Evolutionary conservation across 2,888 invertebrate genomes (phyloP).

Genomic region (Meloe dianella): DNA sequence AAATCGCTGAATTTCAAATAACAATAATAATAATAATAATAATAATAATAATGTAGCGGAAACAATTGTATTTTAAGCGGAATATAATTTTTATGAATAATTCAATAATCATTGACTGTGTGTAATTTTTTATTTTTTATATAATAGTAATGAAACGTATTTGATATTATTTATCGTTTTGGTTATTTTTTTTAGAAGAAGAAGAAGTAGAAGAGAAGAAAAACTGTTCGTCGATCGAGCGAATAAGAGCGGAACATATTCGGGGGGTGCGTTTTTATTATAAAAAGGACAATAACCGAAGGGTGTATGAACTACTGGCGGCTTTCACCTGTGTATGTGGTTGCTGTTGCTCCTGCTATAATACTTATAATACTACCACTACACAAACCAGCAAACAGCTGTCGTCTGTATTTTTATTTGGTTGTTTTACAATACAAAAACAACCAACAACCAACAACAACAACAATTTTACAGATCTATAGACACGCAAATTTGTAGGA

Average conservation of each 20-base stretch:
- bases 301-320: conserved; percentile 47
- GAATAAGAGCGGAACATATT: conserved; percentile 16
- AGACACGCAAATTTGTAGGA: neutral
- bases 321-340: conserved; percentile 43
- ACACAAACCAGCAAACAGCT: conserved; percentile 40
- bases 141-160: neutral
- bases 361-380: conserved; percentile 3
- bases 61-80: neutral
- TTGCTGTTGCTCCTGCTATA: conserved; percentile 29
- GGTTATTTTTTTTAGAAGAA: too few species aligned
- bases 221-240: neutral
- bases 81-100: neutral
- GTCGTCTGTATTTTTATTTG: conserved; percentile 42
- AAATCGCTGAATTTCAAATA: too few species aligned
- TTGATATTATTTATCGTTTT: too few species aligned
- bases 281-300: conserved; percentile 48
- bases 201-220: too few species aligned
- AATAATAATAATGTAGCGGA: neutral
- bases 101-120: neutral
- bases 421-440: conserved; percentile 15
- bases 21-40: too few species aligned
- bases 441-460: too few species aligned
- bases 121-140: neutral
- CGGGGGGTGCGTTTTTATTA: conserved; percentile 40
- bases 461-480: neutral